These are phyloP conservation scores for Oasisia sp. DNA, from an alignment of 2,888 invertebrate species.

Conservation along the genomic window DNA sequence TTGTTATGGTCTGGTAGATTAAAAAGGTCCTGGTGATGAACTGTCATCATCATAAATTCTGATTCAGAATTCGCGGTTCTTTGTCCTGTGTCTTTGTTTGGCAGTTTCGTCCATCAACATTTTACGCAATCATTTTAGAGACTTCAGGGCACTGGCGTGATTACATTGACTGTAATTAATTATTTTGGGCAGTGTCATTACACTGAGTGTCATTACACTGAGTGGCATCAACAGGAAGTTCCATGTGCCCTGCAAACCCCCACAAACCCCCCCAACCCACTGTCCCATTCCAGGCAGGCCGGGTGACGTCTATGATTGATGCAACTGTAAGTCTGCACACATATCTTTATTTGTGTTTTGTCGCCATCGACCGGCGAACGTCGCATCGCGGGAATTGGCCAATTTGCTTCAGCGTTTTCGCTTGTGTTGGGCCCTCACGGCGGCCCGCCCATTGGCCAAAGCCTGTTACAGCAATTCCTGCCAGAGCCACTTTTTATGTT, in stretches of 20 bases:
- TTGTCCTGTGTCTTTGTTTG: background rate
- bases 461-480: background rate
- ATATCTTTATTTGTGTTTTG: conserved; percentile 4
- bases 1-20: background rate
- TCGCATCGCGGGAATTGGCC: background rate
- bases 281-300: background rate
- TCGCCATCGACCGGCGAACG: background rate
- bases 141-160: background rate
- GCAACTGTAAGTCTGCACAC: background rate
- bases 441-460: background rate
- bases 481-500: background rate
- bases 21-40: background rate
- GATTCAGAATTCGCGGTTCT: background rate
- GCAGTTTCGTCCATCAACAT: conserved; percentile 5
- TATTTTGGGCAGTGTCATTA: background rate
- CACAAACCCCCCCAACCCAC: too few relatives aligned
- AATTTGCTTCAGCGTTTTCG: background rate
- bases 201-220: background rate
- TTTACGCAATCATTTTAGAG: background rate
- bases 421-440: background rate
- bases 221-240: background rate
- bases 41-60: background rate
- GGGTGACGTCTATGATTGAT: background rate
- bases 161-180: background rate
- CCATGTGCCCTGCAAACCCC: background rate